Percentiles rank a stretch among this genome's conserved stretches.
phyloP scores from a whole-genome alignment of 92 coral and sea anemone species.

The Scolanthus callimorphus region DNA sequence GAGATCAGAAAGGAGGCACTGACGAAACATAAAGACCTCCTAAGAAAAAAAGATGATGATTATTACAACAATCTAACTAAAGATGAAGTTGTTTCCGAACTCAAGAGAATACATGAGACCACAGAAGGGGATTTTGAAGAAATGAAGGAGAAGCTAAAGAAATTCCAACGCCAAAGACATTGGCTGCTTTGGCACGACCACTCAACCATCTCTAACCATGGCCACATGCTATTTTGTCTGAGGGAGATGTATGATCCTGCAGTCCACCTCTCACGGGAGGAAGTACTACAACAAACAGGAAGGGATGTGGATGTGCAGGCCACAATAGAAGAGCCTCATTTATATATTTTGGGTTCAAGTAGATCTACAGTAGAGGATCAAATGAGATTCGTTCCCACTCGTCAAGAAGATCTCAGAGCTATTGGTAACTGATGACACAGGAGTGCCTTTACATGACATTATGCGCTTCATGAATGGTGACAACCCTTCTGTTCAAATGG shows the following conservation, averaged over 20 bases:
- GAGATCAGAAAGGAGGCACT: conserved; percentile 14
- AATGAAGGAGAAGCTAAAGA: conserved; percentile 6
- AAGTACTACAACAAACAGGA: neutral
- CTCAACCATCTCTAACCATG: conserved; percentile 14
- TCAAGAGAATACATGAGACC: neutral
- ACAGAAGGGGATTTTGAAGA: neutral
- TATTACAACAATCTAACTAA: conserved; percentile 1
- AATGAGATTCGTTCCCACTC: conserved; percentile 4
- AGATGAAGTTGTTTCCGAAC: neutral
- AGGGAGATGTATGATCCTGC: conserved; percentile 35
- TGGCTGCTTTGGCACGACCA: conserved; percentile 36
- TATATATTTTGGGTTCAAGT: conserved; percentile 22
- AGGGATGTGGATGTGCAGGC: conserved; percentile 4
- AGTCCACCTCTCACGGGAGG: conserved; percentile 6
- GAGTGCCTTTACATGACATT: conserved; percentile 8
- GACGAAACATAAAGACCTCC: neutral
- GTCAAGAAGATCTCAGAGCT: conserved; percentile 15
- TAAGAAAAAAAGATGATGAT: conserved; percentile 2
- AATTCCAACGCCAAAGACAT: neutral
- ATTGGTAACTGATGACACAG: neutral
- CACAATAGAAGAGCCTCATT: conserved; percentile 13
- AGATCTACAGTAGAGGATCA: conserved; percentile 14
- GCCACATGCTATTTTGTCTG: conserved; percentile 21
- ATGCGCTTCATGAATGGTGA: conserved; percentile 29
- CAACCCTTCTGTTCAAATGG: conserved; percentile 18